Evolutionary conservation across 2,888 invertebrate species (phyloP), one percentile per base, ranked within the genome.

Genomic region (Perizoma flavofasciatum): DNA sequence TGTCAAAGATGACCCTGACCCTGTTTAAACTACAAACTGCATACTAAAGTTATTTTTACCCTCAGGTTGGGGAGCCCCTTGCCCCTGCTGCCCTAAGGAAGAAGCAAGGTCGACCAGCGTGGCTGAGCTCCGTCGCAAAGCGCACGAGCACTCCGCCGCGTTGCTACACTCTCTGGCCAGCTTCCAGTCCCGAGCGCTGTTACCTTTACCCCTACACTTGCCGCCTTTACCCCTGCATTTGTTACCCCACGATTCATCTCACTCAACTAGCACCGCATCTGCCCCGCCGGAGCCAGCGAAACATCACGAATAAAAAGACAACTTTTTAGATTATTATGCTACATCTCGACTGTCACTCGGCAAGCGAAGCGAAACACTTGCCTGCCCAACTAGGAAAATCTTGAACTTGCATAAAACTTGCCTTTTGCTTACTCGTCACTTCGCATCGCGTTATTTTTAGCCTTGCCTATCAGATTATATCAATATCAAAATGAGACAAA

Each of bases 131-230:
- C 93, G 98, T 6, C 94, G 98, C 55, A 98, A 98, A 82, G 98
- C 98, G 0, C 97, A 98, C 85, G 98, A 98, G 81, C 98, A 98
- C 85, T 97, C 98, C 0, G 98, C 98, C 0, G 98, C 98, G 0
- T 88, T 97, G 33, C 85, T 96, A 53, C 96, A 96, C 79, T 95
- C 95, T 41, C 86, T 96, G 49, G 96, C 96, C 71, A 94, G 85
- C 89, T 94, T 84, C 93, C 93, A 89, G 77, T 94, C 94, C 33
- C 93, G 95, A 9, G 94, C 94, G 10, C 82, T 93, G 8, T 73
- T 91, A 9, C 89, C 88, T 0, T 79, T 92, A 46, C 90, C 89
- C 1, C 76, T 89, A 0, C 87, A 85, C 2, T 69, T 88, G 8
- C 86, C 86, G 0, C 90, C 88, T 0, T 69, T 90, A 44, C 88